These are phyloP conservation scores for Murina feae DNA, from an alignment of 2,113 vertebrate species.

Conservation along the genomic window DNA sequence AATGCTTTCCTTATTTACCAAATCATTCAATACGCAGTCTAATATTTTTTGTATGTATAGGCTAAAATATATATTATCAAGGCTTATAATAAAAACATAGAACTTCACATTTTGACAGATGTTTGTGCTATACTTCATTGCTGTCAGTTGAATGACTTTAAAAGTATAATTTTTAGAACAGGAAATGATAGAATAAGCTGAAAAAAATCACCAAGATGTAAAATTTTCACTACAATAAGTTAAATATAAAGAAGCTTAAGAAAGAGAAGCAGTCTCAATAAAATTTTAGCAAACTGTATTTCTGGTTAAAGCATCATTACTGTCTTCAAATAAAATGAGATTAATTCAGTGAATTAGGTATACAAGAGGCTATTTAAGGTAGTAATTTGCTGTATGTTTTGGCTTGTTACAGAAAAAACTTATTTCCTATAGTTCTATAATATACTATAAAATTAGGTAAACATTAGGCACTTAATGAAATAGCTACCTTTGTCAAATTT, in stretches of 20 bases:
- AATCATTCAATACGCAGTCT: neutral
- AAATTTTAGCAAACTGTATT: neutral
- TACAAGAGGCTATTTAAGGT: neutral
- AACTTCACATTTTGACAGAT: neutral
- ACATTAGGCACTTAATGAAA: constrained; percentile 34
- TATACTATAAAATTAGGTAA: constrained; percentile 31
- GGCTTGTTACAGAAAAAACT: neutral
- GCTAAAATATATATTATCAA: neutral
- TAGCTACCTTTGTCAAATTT: constrained; percentile 23
- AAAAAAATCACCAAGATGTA: neutral
- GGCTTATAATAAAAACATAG: neutral
- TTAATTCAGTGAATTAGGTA: neutral
- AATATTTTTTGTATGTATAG: neutral
- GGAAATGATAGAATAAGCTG: neutral
- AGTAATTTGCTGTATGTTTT: constrained; percentile 9
- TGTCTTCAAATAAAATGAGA: neutral
- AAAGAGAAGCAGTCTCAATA: neutral
- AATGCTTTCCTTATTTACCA: neutral
- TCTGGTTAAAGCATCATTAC: neutral
- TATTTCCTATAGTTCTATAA: neutral
- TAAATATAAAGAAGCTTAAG: neutral
- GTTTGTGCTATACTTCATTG: neutral
- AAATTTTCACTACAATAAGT: neutral
- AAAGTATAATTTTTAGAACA: neutral
- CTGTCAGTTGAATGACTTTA: neutral